Evolutionary conservation across 2,888 invertebrate genomes (phyloP), one percentile per base, ranked within the genome.

Genomic region (Agrotis clavis): DNA sequence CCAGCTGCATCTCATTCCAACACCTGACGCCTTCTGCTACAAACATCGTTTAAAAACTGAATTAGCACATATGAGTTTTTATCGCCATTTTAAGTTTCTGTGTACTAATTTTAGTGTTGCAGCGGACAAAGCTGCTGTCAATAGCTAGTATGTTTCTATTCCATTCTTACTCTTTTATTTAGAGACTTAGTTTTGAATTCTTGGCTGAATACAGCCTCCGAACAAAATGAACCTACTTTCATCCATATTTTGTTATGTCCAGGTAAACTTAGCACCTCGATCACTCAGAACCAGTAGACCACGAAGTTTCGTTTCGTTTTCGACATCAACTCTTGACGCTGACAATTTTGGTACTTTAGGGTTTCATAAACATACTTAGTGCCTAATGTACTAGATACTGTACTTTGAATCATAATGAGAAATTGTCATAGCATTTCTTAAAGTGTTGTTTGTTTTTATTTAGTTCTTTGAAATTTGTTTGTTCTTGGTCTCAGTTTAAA

Each of bases 361-460:
- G 35, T 80, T 80, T 72, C 83, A 57, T 64, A 79, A 80, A 61
- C 63, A 56, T 53, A 81, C 62, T 83, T 79, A 72, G 79, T 68
- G 62, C 21, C 54, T 63, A 63, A 72, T 77, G 62, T 71, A 71
- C 67, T 81, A 41, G 47, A 61, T 21, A 41, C 30, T 60, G 35
- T 25, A 21, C 25, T 62, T 72, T 11, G 47, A 51, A 45, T 59
- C 14, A 19, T 53, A 53, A 74, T 64, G 45, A 60, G 35, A 41
- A n/a, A 79, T 56, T 78, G 63, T 54, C 6, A 71, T 57, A 14
- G n/a, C 2, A 35, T 62, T 62, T n/a, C 50, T 25, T n/a, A n/a
- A 61, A 16, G 54, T 35, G 19, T 5, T 11, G 19, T n/a, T 57
- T 25, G 35, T 30, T 30, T 30, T 30, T 30, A 30, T 30, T 25